A percentile compares a stretch with the other conserved stretches of the same genome.
These are phyloP conservation scores for Ctenoplectra terminalis DNA, from an alignment of 1,140 invertebrate genomes.

Conservation along the genomic window DNA sequence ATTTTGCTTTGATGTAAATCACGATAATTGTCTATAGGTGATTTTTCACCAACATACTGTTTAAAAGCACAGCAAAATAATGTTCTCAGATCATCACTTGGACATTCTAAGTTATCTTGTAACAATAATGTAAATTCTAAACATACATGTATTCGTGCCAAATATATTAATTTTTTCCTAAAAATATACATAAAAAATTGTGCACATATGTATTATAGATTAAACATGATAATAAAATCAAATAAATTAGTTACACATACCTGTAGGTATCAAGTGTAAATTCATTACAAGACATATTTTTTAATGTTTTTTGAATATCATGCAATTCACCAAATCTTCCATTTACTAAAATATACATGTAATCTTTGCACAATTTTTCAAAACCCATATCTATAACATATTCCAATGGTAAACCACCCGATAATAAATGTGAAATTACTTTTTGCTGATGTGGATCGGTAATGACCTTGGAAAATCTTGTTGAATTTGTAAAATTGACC, in stretches of 20 bases:
- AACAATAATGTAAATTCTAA: slow-evolving; percentile 76
- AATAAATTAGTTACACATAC: slow-evolving; percentile 44
- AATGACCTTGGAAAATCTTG: slow-evolving; percentile 69
- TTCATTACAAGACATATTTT: slow-evolving; percentile 50
- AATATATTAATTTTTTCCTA: slow-evolving; percentile 67
- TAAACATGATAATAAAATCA: slow-evolving; percentile 17
- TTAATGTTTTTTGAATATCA: slow-evolving; percentile 67
- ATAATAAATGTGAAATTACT: slow-evolving; percentile 58
- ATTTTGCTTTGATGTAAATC: slow-evolving; percentile 63
- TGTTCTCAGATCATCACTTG: slow-evolving; percentile 64
- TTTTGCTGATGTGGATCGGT: slow-evolving; percentile 59
- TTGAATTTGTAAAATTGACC: slow-evolving; percentile 70
- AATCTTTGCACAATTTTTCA: slow-evolving; percentile 77
- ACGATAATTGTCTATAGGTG: slow-evolving; percentile 63
- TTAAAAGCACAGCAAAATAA: slow-evolving; percentile 69
- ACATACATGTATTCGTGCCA: slow-evolving; percentile 76
- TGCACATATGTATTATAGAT: background rate
- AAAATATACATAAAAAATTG: slow-evolving; percentile 46
- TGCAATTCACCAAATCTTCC: slow-evolving; percentile 65
- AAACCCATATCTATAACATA: slow-evolving; percentile 76
- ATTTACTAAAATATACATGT: slow-evolving; percentile 71
- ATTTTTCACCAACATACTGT: slow-evolving; percentile 67
- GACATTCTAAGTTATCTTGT: slow-evolving; percentile 72
- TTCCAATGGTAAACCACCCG: slow-evolving; percentile 73
- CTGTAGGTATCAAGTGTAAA: slow-evolving; percentile 71